Evolutionary conservation across 1,140 invertebrate species (phyloP).

Genomic region (Vanessa atalanta): DNA sequence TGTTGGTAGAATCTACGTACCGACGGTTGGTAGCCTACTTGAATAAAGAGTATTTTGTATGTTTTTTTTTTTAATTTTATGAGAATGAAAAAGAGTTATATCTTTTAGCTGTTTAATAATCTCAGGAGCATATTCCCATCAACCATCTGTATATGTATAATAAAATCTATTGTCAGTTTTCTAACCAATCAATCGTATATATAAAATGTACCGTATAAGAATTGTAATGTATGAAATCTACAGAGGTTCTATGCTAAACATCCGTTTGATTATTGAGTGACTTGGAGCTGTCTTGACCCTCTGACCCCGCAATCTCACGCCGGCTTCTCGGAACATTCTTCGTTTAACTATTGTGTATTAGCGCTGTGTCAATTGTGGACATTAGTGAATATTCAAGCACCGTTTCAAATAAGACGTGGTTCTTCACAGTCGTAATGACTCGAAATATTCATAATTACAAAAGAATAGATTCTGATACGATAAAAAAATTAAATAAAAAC

Average conservation of each 20-base stretch:
- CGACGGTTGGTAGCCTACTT: no score
- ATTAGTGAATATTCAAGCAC: slow-evolving; percentile 20
- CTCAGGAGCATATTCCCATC: not conserved
- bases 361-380: slow-evolving; percentile 28
- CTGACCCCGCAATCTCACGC: slow-evolving; percentile 43
- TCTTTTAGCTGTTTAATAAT: not conserved
- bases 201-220: slow-evolving; percentile 28
- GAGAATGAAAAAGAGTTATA: no score
- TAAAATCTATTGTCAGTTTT: slow-evolving; percentile 5
- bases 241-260: slow-evolving; percentile 26
- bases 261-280: slow-evolving; percentile 30
- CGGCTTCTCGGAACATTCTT: slow-evolving; percentile 36
- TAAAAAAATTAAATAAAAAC: no score
- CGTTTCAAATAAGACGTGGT: not conserved
- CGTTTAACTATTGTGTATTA: slow-evolving; percentile 37
- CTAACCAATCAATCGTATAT: slow-evolving; percentile 32
- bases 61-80: no score
- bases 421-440: not conserved
- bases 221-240: slow-evolving; percentile 27
- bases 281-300: slow-evolving; percentile 47
- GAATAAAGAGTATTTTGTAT: no score
- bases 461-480: no score
- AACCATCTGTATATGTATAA: not conserved
- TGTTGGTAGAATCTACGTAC: no score
- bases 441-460: no score